phyloP scores from a whole-genome alignment of 2,113 vertebrate genomes.

The Oenanthe oenanthe region DNA sequence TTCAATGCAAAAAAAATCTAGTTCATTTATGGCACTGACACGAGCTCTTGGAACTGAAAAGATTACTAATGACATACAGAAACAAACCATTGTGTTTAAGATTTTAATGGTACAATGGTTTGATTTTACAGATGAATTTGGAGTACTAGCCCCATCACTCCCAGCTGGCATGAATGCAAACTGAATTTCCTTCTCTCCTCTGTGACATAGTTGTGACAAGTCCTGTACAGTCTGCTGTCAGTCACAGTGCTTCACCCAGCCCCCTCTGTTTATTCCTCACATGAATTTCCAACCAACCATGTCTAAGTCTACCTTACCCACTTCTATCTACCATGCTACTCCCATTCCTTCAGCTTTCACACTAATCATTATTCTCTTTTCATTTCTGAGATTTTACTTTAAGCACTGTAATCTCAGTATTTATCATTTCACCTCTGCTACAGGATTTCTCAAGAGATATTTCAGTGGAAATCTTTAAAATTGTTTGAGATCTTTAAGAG shows the following conservation, averaged over 20 bases:
- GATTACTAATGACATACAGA: not conserved
- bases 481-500: not conserved
- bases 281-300: not conserved
- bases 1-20: not conserved
- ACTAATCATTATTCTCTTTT: not conserved
- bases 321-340: not conserved
- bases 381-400: not conserved
- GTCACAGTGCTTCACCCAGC: not conserved
- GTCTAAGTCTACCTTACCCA: not conserved
- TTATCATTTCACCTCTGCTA: not conserved
- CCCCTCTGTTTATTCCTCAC: not conserved
- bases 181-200: not conserved
- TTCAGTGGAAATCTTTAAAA: not conserved
- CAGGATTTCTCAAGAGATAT: not conserved
- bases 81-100: not conserved
- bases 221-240: not conserved
- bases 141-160: not conserved
- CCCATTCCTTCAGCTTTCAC: not conserved
- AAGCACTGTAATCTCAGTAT: not conserved
- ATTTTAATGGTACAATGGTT: rapidly evolving
- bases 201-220: not conserved
- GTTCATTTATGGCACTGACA: not conserved
- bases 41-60: not conserved
- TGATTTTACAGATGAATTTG: not conserved
- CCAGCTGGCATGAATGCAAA: not conserved